Evolutionary conservation across 2,888 invertebrate species (phyloP).

Genomic region (Gymnosoma rotundatum): DNA sequence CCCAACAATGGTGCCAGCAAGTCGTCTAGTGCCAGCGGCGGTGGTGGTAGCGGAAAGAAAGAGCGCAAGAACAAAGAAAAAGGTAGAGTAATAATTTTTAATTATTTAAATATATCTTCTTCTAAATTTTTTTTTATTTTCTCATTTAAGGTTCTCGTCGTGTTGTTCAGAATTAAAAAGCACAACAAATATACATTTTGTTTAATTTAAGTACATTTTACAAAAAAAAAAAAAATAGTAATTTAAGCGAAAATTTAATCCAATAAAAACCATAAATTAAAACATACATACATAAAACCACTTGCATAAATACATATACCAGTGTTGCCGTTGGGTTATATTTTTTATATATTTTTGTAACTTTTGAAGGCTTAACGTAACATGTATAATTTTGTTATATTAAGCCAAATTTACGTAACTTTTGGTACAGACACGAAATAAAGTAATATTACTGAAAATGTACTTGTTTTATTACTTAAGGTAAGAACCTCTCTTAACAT

Average conservation of each 20-base stretch:
- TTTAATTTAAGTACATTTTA: constrained; percentile 39
- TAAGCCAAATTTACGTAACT: no score
- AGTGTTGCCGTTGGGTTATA: no score
- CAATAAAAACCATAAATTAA: not conserved
- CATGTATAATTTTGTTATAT: no score
- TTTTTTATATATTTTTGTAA: no score
- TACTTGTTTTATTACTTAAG: no score
- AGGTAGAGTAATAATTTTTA: constrained; percentile 75
- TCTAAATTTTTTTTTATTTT: constrained; percentile 18
- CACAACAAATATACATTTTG: constrained; percentile 14
- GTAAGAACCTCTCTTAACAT: no score
- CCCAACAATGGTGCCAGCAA: constrained; percentile 85
- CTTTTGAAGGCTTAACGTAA: no score
- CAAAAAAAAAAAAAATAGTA: constrained; percentile 25
- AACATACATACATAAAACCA: not conserved
- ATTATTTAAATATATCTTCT: constrained; percentile 52
- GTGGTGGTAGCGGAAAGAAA: constrained; percentile 84
- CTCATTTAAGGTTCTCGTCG: constrained; percentile 59
- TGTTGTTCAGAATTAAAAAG: constrained; percentile 46
- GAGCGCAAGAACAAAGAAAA: constrained; percentile 83
- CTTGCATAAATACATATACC: not conserved
- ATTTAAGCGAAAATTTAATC: constrained; percentile 37
- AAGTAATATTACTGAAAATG: no score
- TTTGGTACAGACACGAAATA: no score
- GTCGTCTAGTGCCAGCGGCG: constrained; percentile 90